Conservation (phyloP, 2,113 vertebrate genomes). For the Todiramphus chloris region DNA sequence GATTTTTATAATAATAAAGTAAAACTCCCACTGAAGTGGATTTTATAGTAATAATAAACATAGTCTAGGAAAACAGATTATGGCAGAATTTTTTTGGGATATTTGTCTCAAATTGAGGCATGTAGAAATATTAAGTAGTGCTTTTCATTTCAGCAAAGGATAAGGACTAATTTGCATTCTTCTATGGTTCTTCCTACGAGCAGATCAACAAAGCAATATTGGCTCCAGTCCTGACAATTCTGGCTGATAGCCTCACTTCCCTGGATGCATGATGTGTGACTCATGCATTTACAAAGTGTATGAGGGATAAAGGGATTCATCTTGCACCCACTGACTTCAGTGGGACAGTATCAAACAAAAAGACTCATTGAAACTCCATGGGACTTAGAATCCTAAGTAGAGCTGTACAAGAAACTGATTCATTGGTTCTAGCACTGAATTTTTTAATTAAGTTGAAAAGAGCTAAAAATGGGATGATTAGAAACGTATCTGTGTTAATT, state of each 20-base stretch:
- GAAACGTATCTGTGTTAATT: neutral
- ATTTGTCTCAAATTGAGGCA: constrained; percentile 7
- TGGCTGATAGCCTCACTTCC: constrained; percentile 39
- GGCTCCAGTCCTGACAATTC: constrained; percentile 40
- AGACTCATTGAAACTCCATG: constrained; percentile 48
- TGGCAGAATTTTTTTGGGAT: neutral
- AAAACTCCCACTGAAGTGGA: neutral
- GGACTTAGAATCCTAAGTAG: constrained; percentile 38
- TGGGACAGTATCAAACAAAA: constrained; percentile 41
- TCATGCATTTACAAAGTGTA: constrained; percentile 42
- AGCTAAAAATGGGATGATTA: neutral
- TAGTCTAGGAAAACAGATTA: neutral
- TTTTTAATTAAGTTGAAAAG: neutral
- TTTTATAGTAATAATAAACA: neutral
- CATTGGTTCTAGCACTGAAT: neutral
- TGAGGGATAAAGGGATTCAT: constrained; percentile 60
- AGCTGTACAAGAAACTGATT: constrained; percentile 42
- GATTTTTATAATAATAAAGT: neutral
- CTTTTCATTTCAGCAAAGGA: constrained; percentile 18
- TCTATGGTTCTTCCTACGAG: neutral
- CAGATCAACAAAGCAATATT: constrained; percentile 29
- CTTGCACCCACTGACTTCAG: constrained; percentile 48
- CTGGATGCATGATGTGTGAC: constrained; percentile 44
- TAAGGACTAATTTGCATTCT: constrained; percentile 49
- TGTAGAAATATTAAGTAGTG: constrained; percentile 28